Evolutionary conservation across 2,888 invertebrate genomes (phyloP), one percentile per base, ranked within the genome.

Genomic region (Sarcophaga rosellei): DNA sequence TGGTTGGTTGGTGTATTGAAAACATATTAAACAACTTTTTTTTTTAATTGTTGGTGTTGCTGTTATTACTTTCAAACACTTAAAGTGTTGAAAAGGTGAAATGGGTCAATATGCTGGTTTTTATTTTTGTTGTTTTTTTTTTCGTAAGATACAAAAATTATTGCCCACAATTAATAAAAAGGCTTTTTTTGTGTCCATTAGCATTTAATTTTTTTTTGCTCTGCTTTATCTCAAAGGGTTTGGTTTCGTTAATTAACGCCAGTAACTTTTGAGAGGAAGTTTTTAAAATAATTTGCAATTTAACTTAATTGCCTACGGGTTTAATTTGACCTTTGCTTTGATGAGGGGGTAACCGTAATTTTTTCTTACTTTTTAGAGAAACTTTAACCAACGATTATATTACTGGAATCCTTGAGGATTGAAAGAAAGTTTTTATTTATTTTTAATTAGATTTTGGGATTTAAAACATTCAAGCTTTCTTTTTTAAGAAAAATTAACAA

Each of bases 61-160:
- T 35, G 10, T 35, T 35, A 35, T 15, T 53, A 17, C 17, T 53
- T 53, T 53, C 53, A 53, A 53, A 53, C 53, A 53, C 15, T 53
- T 23, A 59, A 73, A 65, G 20, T 61, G 47, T 20, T 61, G 4
- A 80, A 73, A 66, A 74, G 44, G 12, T 59, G 20, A 74, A 59
- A 35, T 25, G 45, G 65, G 59, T 66, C 65, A 73, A 23, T 53
- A n/a, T 35, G 53, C 4, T 53, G 53, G 0, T 53, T 53, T 53
- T 15, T 53, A 3, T 12, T 12, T 17, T 53, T 15, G 3, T 47
- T 47, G 0, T 53, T 3, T 53, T 53, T 44, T 53, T 53, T 79
- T 17, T 35, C 35, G 57, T 72, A n/a, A 20, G 8, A 10, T 35
- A 35, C 35, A 10, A 59, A n/a, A 72, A 59, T 57, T 57, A 62